Percentiles rank a stretch among this genome's conserved stretches.
phyloP scores from a whole-genome alignment of 64 coral and sea anemone genomes.

The Hydrozoanthus tunicans region DNA sequence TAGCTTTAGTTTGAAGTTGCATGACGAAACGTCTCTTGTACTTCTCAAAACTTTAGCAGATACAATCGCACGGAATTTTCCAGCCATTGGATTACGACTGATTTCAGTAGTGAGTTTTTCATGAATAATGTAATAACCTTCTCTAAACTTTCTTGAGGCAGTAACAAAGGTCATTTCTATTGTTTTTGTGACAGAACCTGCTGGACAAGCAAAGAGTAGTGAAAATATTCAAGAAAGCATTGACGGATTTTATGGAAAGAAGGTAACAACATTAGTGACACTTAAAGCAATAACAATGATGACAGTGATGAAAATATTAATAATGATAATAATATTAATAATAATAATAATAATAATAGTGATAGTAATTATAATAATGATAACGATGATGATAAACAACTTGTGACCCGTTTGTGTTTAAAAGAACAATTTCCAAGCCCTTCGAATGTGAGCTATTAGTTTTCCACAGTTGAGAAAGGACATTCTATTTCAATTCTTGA shows the following conservation, averaged over 20 bases:
- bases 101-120: no score
- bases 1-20: no score
- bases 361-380: neutral
- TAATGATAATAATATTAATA: neutral
- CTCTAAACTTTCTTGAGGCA: no score
- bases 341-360: neutral
- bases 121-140: no score
- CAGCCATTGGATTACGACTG: no score
- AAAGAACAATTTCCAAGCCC: no score
- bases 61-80: no score
- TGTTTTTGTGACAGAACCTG: conserved; percentile 19
- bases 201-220: conserved; percentile 66
- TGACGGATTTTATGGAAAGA: conserved; percentile 93
- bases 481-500: no score
- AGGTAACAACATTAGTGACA: conserved; percentile 41
- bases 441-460: no score
- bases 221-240: conserved; percentile 67
- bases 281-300: neutral
- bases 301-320: neutral
- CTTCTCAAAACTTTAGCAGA: no score
- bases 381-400: neutral
- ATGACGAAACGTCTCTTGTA: no score
- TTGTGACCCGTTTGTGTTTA: neutral
- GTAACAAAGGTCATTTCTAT: neutral
- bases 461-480: no score